Evolutionary conservation across 2,113 vertebrate species (phyloP).

Genomic region (Bombycilla garrulus): DNA sequence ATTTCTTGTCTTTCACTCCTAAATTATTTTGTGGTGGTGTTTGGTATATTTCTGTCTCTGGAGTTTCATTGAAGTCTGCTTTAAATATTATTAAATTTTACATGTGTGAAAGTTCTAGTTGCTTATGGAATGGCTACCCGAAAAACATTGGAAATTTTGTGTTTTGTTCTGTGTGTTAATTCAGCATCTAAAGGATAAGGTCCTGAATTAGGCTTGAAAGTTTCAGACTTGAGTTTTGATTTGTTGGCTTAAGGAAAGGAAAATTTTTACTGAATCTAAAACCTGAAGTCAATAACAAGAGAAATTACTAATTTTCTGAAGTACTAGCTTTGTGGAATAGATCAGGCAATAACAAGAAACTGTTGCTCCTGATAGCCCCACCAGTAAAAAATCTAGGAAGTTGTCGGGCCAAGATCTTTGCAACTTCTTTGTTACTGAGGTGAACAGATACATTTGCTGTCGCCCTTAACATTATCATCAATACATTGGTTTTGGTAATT

Average conservation of each 20-base stretch:
- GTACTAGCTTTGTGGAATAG: neutral
- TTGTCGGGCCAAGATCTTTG: neutral
- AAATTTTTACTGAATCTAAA: neutral
- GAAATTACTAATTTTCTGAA: neutral
- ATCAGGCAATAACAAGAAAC: neutral
- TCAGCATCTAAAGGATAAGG: neutral
- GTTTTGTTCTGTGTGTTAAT: neutral
- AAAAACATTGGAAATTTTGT: neutral
- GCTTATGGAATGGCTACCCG: neutral
- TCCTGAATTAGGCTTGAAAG: neutral
- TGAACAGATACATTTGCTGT: neutral
- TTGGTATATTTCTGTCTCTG: neutral
- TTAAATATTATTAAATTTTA: neutral
- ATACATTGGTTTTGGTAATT: neutral
- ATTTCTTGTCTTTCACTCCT: constrained; percentile 15
- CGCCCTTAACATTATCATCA: neutral
- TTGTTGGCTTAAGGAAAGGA: neutral
- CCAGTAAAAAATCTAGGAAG: neutral
- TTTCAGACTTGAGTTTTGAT: neutral
- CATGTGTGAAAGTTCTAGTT: neutral
- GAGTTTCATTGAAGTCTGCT: neutral
- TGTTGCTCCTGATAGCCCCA: neutral
- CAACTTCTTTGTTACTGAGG: neutral
- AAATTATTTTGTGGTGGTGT: neutral
- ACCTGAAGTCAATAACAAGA: neutral